phyloP scores from a whole-genome alignment of 2,797 vertebrate species.

The Mormyrops attenuatus region DNA sequence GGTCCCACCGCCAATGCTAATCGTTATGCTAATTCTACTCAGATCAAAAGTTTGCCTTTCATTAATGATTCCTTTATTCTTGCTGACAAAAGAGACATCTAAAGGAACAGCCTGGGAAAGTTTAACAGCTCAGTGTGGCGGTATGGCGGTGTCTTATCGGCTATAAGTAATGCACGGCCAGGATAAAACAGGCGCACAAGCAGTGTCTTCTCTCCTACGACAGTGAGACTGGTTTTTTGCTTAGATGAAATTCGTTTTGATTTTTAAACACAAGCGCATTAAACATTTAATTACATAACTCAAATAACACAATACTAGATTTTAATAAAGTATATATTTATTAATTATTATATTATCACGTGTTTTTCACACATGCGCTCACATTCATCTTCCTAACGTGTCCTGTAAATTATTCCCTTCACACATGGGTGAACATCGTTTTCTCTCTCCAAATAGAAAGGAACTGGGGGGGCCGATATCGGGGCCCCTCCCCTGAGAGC shows the following conservation, averaged over 20 bases:
- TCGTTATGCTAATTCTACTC: constrained; percentile 7
- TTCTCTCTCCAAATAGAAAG: constrained; percentile 61
- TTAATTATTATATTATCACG: not conserved
- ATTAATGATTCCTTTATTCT: constrained; percentile 61
- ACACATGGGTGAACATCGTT: constrained; percentile 48
- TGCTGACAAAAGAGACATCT: constrained; percentile 60
- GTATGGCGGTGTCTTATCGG: not conserved
- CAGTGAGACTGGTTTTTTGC: not conserved
- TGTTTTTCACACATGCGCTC: not conserved
- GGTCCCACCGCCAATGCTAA: not conserved
- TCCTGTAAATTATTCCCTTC: constrained; percentile 42
- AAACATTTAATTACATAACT: not conserved
- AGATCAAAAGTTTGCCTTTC: constrained; percentile 32
- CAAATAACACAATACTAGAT: not conserved
- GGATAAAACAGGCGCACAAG: not conserved
- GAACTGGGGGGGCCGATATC: constrained; percentile 56
- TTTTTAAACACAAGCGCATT: not conserved
- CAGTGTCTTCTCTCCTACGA: not conserved
- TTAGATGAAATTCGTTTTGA: constrained; percentile 6
- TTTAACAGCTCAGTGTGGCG: constrained; percentile 4
- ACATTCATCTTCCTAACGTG: constrained; percentile 12
- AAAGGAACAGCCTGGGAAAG: constrained; percentile 57
- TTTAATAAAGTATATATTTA: not conserved
- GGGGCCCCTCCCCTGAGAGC: constrained; percentile 73
- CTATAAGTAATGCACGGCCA: not conserved